Percentiles rank a stretch among this genome's conserved stretches.
These are phyloP conservation scores for Lycodopsis pacificus DNA, from an alignment of 2,797 vertebrate species.

Conservation along the genomic window DNA sequence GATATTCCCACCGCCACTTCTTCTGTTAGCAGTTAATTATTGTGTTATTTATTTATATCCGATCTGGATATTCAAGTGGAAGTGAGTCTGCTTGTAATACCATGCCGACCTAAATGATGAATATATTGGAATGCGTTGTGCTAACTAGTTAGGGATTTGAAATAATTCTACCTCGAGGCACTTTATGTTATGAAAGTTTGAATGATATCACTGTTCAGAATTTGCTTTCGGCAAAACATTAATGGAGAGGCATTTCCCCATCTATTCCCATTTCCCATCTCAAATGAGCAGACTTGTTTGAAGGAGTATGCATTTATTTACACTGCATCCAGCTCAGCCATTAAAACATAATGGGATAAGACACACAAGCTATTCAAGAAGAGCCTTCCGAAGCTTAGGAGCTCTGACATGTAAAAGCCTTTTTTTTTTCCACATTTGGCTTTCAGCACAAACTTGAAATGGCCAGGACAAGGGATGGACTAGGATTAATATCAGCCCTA, in stretches of 20 bases:
- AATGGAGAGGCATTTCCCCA: slow-evolving; percentile 41
- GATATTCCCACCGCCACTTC: slow-evolving; percentile 53
- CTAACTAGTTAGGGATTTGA: slow-evolving; percentile 56
- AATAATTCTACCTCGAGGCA: slow-evolving; percentile 54
- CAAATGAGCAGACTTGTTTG: slow-evolving; percentile 48
- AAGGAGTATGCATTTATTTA: slow-evolving; percentile 39
- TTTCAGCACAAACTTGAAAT: slow-evolving; percentile 37
- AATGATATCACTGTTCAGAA: slow-evolving; percentile 49
- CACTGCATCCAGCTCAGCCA: slow-evolving; percentile 13
- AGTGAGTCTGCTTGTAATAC: slow-evolving; percentile 56
- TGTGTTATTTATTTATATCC: slow-evolving; percentile 66
- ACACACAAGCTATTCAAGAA: slow-evolving; percentile 7
- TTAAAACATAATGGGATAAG: slow-evolving; percentile 37
- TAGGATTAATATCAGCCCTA: slow-evolving; percentile 24
- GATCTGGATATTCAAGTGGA: slow-evolving; percentile 48
- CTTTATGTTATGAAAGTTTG: slow-evolving; percentile 58
- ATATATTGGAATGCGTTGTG: slow-evolving; percentile 39
- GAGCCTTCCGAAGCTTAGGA: neutral
- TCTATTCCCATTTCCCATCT: too few species aligned
- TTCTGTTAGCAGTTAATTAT: slow-evolving; percentile 70
- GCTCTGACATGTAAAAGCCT: slow-evolving; percentile 10
- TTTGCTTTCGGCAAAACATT: slow-evolving; percentile 41
- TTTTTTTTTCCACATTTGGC: slow-evolving; percentile 13
- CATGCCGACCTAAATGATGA: slow-evolving; percentile 40
- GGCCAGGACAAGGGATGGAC: slow-evolving; percentile 6